Percentiles rank a stretch among this genome's conserved stretches.
Evolutionary conservation across 2,888 invertebrate genomes (phyloP).

Genomic region (Drosophila recens): DNA sequence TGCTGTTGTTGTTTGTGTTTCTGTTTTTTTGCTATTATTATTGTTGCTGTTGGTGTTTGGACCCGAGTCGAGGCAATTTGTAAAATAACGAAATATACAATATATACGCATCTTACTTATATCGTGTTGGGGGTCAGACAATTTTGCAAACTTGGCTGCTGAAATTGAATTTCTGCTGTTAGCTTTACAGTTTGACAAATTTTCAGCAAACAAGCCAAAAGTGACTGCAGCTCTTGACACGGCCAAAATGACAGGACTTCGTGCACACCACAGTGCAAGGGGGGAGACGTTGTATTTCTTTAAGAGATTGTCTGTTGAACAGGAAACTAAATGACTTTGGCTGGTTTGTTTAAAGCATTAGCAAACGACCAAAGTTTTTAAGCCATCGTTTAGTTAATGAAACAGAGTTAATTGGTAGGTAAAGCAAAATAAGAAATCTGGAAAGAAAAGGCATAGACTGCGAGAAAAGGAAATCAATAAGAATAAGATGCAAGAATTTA

Average conservation of each 20-base stretch:
- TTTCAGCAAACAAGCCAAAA: constrained; percentile 64
- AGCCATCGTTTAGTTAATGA: constrained; percentile 3
- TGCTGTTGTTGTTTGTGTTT: constrained; percentile 31
- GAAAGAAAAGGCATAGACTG: not conserved
- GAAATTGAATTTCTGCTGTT: constrained; percentile 74
- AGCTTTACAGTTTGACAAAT: constrained; percentile 76
- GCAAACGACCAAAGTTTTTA: constrained; percentile 21
- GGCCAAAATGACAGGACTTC: constrained; percentile 37
- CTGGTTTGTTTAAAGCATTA: constrained; percentile 30
- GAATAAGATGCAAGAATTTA: not conserved
- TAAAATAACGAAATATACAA: constrained; percentile 71
- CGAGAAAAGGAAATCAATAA: not conserved
- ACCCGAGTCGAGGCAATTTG: constrained; percentile 68
- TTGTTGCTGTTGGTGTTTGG: constrained; percentile 39
- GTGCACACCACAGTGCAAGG: constrained; percentile 15
- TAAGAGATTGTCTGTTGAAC: constrained; percentile 27
- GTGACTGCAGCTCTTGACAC: constrained; percentile 56
- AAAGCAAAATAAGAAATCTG: no score
- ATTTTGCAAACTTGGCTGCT: constrained; percentile 50
- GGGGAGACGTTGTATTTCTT: constrained; percentile 10
- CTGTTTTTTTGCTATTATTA: constrained; percentile 36
- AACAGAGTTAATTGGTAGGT: constrained; percentile 4
- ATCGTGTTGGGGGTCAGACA: constrained; percentile 43
- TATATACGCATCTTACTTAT: constrained; percentile 48
- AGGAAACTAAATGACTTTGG: constrained; percentile 21